These are phyloP conservation scores for Melanerpes aurifrons DNA, from an alignment of 2,113 vertebrate species.

Conservation along the genomic window DNA sequence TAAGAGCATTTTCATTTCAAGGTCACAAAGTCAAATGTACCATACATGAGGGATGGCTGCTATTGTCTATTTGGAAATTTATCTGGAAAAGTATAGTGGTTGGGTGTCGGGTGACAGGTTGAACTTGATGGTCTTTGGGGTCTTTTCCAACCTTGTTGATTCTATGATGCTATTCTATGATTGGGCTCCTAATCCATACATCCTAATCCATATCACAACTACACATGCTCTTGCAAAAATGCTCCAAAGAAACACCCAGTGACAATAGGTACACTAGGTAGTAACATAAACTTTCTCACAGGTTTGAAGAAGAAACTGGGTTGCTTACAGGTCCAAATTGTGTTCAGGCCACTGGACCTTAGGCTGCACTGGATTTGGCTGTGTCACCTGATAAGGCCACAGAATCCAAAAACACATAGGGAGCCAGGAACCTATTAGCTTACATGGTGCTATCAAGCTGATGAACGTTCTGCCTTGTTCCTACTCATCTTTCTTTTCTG, in stretches of 20 bases:
- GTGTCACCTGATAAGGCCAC: background rate
- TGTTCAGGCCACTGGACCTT: background rate
- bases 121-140: no score
- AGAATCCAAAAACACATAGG: background rate
- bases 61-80: background rate
- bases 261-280: background rate
- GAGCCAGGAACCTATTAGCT: background rate
- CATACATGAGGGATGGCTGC: background rate
- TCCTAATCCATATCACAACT: accelerated
- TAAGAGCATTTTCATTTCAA: background rate
- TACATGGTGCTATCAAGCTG: background rate
- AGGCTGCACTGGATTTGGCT: background rate
- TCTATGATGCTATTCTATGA: no score
- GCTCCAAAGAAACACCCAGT: background rate
- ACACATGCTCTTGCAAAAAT: background rate
- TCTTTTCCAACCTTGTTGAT: no score
- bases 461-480: background rate
- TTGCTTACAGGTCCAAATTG: background rate
- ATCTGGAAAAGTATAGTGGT: background rate
- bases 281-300: background rate
- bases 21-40: background rate
- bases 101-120: background rate
- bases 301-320: background rate
- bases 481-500: background rate
- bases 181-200: background rate